phyloP scores from a whole-genome alignment of 2,797 vertebrate species.

The Eurystomus glaucurus region DNA sequence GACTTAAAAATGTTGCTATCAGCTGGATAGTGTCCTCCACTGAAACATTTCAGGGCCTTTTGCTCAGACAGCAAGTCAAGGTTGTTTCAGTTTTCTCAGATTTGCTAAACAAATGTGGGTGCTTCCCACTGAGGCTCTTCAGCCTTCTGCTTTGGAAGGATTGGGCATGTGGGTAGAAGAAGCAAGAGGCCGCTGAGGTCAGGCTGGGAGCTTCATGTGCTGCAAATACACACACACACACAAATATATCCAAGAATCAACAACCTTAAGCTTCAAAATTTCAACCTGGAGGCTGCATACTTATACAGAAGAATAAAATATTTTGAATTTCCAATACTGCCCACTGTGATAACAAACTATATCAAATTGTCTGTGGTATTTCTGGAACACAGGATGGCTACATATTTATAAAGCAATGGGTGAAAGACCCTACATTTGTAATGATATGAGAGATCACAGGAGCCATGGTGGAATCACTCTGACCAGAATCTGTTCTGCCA shows the following conservation, averaged over 20 bases:
- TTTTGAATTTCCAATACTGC: neutral
- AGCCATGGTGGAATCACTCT: slow-evolving; percentile 23
- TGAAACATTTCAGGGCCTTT: neutral
- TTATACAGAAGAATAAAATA: slow-evolving; percentile 6
- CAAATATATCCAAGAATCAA: neutral
- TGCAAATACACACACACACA: neutral
- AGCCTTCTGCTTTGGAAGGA: neutral
- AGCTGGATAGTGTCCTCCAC: neutral
- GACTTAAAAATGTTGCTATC: neutral
- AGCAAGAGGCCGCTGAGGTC: neutral
- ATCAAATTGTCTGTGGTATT: neutral
- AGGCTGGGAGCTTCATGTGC: neutral
- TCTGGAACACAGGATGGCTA: slow-evolving; percentile 5
- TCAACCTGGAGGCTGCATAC: neutral
- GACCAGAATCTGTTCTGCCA: slow-evolving; percentile 66
- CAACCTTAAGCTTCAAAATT: neutral
- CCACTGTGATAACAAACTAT: neutral
- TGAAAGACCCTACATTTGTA: neutral
- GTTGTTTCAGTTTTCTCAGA: neutral
- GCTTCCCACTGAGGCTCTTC: neutral
- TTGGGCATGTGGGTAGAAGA: neutral
- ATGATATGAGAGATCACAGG: neutral
- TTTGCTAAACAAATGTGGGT: neutral
- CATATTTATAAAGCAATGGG: slow-evolving; percentile 28
- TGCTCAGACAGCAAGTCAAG: neutral